Evolutionary conservation across 2,888 invertebrate genomes (phyloP).

Genomic region (Drosophila pullipes): DNA sequence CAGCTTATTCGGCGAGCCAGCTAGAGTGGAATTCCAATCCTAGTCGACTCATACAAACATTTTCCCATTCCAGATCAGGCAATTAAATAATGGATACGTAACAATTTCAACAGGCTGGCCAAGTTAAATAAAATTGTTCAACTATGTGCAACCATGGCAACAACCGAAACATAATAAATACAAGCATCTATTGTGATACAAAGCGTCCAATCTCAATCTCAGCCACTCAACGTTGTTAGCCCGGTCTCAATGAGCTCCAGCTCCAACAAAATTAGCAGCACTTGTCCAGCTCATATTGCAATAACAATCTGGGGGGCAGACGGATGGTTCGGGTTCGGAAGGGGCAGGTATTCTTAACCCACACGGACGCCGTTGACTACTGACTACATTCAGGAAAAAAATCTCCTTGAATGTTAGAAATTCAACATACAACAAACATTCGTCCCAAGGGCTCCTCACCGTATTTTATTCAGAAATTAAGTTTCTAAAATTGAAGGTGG

Average conservation of each 20-base stretch:
- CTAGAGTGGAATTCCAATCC: neutral
- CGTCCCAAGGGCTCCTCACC: neutral
- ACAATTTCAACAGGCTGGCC: neutral
- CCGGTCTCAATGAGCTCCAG: neutral
- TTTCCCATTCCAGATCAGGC: neutral
- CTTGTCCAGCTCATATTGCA: slow-evolving; percentile 18
- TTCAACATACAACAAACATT: neutral
- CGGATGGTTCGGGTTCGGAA: neutral
- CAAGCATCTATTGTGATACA: neutral
- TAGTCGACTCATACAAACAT: neutral
- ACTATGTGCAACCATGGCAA: neutral
- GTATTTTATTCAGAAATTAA: neutral
- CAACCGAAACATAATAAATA: slow-evolving; percentile 5
- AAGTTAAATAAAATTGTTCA: neutral
- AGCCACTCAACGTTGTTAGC: neutral
- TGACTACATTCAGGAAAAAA: neutral
- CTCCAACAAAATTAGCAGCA: neutral
- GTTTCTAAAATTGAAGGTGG: no score
- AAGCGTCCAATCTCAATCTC: slow-evolving; percentile 4
- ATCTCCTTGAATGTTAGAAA: neutral
- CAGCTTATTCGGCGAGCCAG: neutral
- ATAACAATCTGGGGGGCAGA: neutral
- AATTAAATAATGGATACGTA: neutral
- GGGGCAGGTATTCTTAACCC: neutral
- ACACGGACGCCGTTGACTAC: neutral